Conservation (phyloP, 2,888 invertebrate genomes). For the Cecidostiba fungosa region DNA sequence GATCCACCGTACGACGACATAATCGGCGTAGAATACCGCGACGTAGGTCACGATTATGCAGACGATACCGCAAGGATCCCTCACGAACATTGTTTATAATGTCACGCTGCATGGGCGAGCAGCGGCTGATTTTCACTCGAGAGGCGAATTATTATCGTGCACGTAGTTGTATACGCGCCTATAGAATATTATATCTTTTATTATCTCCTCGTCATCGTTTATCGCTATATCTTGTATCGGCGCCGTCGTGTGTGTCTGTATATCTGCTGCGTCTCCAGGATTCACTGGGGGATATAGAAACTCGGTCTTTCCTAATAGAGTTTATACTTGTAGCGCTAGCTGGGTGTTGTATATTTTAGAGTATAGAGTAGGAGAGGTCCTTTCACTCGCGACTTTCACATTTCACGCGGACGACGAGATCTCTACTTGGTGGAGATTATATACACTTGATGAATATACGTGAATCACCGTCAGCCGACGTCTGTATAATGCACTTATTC, state of each 20-base stretch:
- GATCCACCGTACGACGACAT: slow-evolving; percentile 92
- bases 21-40: slow-evolving; percentile 92
- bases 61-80: slow-evolving; percentile 92
- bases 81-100: slow-evolving; percentile 84
- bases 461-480: too few species aligned
- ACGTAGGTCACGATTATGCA: slow-evolving; percentile 90
- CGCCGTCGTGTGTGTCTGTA: too few species aligned
- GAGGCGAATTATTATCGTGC: neutral
- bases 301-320: neutral
- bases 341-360: too few species aligned
- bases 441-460: too few species aligned
- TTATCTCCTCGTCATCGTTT: neutral
- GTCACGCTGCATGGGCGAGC: slow-evolving; percentile 32
- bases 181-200: too few species aligned
- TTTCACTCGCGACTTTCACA: neutral
- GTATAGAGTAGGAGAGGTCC: neutral
- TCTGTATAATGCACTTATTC: neutral
- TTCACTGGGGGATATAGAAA: neutral
- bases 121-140: neutral
- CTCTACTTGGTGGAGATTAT: neutral
- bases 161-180: neutral
- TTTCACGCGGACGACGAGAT: neutral
- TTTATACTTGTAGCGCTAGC: too few species aligned
- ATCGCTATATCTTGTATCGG: neutral
- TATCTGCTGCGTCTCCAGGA: neutral